Conservation (phyloP, 2,888 invertebrate species). For the Julus scandinavius region DNA sequence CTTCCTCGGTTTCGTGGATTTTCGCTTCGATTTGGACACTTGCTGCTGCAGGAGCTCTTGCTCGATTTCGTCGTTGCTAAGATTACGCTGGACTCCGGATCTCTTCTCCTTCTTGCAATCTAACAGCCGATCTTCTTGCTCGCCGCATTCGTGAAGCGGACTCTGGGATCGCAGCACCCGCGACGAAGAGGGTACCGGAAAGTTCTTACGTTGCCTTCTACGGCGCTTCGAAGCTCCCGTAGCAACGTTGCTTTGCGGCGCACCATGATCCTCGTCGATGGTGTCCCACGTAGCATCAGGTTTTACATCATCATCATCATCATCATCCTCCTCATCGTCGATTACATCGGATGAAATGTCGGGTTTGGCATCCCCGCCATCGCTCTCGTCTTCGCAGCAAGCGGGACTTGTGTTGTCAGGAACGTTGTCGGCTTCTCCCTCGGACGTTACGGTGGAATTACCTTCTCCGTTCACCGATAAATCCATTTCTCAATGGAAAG, state of each 20-base stretch:
- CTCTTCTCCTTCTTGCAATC: constrained; percentile 32
- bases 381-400: background rate
- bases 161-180: constrained; percentile 23
- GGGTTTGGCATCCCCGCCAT: background rate
- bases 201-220: background rate
- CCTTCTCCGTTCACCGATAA: constrained; percentile 31
- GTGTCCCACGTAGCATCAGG: background rate
- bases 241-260: background rate
- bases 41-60: background rate
- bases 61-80: constrained; percentile 28
- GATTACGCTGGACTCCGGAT: background rate
- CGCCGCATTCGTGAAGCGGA: background rate
- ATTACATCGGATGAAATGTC: background rate
- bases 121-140: background rate
- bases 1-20: constrained; percentile 48
- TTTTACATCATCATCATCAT: background rate
- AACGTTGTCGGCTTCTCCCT: background rate
- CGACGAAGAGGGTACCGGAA: constrained; percentile 8
- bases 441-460: background rate
- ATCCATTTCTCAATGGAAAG: constrained; percentile 21
- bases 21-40: constrained; percentile 50
- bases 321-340: too few relatives aligned
- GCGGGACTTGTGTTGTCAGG: background rate
- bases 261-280: background rate
- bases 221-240: background rate